A percentile compares a stretch with the other conserved stretches of the same genome.
These are phyloP conservation scores for Acipenser oxyrinchus DNA, from an alignment of 2,797 vertebrate species.

Conservation along the genomic window DNA sequence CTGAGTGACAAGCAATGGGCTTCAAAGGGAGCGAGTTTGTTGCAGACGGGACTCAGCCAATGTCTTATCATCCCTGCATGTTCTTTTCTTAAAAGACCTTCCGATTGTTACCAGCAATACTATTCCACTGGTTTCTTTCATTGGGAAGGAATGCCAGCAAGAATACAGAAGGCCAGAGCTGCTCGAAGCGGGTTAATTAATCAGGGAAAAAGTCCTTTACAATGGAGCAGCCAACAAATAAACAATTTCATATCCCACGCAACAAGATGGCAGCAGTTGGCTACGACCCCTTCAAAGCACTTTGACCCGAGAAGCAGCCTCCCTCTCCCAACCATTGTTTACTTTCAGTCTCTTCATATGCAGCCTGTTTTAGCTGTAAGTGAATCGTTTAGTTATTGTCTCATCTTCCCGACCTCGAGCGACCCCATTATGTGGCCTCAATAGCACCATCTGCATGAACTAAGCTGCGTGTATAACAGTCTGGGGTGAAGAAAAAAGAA, in stretches of 20 bases:
- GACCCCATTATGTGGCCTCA: slow-evolving; percentile 66
- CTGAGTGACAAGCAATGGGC: too few relatives aligned
- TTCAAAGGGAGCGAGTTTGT: too few relatives aligned
- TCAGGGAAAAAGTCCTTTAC: background rate
- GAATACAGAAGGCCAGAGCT: too few relatives aligned
- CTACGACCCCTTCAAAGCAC: slow-evolving; percentile 8
- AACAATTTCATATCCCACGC: slow-evolving; percentile 2
- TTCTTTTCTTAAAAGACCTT: too few relatives aligned
- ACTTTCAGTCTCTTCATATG: slow-evolving; percentile 62
- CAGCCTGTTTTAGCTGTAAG: slow-evolving; percentile 42
- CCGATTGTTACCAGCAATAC: too few relatives aligned
- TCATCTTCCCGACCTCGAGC: slow-evolving; percentile 60
- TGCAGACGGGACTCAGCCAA: too few relatives aligned
- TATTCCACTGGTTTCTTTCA: too few relatives aligned
- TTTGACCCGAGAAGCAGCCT: slow-evolving; percentile 42
- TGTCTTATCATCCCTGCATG: too few relatives aligned
- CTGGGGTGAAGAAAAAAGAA: slow-evolving; percentile 41
- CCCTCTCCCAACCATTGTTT: slow-evolving; percentile 53
- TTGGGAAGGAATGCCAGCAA: too few relatives aligned
- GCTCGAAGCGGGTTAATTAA: too few relatives aligned
- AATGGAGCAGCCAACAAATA: background rate
- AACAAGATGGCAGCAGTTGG: background rate
- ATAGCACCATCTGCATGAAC: slow-evolving; percentile 75
- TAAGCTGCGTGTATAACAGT: slow-evolving; percentile 44
- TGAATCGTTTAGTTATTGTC: slow-evolving; percentile 68